Evolutionary conservation across 2,888 invertebrate genomes (phyloP), one percentile per base, ranked within the genome.

Genomic region (Scaptomyza polygonia): DNA sequence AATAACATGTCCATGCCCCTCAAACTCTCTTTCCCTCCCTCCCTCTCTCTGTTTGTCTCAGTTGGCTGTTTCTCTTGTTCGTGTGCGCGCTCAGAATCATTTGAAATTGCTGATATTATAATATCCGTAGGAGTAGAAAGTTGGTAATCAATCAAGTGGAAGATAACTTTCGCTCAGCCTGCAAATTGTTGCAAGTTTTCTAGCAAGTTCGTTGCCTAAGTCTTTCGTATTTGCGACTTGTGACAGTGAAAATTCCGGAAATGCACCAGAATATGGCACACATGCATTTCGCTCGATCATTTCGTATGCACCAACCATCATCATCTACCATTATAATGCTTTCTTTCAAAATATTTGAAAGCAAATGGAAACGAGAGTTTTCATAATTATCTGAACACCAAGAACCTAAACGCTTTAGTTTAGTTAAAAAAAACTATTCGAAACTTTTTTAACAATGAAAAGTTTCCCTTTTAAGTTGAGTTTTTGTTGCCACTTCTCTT

Each of bases 151-250:
- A 72, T 72, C 72, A 72, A 72, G 73, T 69, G 61, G 49, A 66
- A 78, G 84, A 82, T 84, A 84, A 82, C 82, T 82, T 82, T 82
- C 82, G 84, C 82, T 82, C 79, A 79, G 81, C 68, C 67, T 71
- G 77, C 56, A 70, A 73, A 73, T 67, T 73, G 69, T 49, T 77
- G 70, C 65, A 67, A 58, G 36, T 69, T 72, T 73, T 81, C 79
- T 70, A 72, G 84, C 71, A 67, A 78, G 79, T 80, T 84, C 71
- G 78, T 78, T 77, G 77, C 83, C 77, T 77, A 70, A 77, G 80
- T 79, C 83, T 71, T 83, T 79, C 70, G 67, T 79, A 55, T 77
- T 25, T 57, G 27, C 53, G 1, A n/a, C 58, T 48, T 25, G 40
- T 29, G 40, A 53, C 52, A 72, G 67, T 55, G 72, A 71, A 72